phyloP scores from a whole-genome alignment of 2,797 vertebrate species.

The Pseudochaenichthys georgianus region DNA sequence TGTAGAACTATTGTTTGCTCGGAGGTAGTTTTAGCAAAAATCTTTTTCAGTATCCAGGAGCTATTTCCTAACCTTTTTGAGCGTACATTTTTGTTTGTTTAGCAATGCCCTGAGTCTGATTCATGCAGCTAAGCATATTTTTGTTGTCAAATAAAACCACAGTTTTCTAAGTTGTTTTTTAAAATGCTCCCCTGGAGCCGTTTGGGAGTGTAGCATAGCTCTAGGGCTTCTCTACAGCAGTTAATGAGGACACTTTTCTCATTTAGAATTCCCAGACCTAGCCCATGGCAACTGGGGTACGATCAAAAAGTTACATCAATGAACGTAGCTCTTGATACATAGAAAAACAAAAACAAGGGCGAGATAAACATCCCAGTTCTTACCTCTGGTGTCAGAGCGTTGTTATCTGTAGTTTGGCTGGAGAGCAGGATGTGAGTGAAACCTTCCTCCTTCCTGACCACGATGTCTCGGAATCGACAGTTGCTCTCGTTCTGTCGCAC shows the following conservation, averaged over 20 bases:
- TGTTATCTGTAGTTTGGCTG: conserved; percentile 98
- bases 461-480: conserved; percentile 97
- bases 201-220: conserved; percentile 24
- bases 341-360: neutral
- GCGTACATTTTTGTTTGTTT: neutral
- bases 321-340: neutral
- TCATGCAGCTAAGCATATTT: conserved; percentile 41
- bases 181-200: conserved; percentile 47
- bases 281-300: conserved; percentile 8
- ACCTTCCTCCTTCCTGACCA: conserved; percentile 97
- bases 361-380: conserved; percentile 38
- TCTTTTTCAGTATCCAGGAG: conserved; percentile 1
- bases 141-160: conserved; percentile 56
- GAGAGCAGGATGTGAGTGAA: conserved; percentile 97
- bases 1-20: conserved; percentile 45
- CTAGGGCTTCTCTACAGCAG: conserved; percentile 30
- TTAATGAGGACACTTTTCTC: conserved; percentile 20
- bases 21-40: conserved; percentile 31
- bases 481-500: conserved; percentile 96
- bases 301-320: conserved; percentile 9
- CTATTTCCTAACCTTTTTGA: conserved; percentile 12
- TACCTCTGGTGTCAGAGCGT: conserved; percentile 97
- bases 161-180: conserved; percentile 33
- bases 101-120: conserved; percentile 26
- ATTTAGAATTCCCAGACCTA: conserved; percentile 35